A percentile compares a stretch with the other conserved stretches of the same genome.
Conservation (phyloP, 2,888 invertebrate species). For the Liodrosophila aerea region DNA sequence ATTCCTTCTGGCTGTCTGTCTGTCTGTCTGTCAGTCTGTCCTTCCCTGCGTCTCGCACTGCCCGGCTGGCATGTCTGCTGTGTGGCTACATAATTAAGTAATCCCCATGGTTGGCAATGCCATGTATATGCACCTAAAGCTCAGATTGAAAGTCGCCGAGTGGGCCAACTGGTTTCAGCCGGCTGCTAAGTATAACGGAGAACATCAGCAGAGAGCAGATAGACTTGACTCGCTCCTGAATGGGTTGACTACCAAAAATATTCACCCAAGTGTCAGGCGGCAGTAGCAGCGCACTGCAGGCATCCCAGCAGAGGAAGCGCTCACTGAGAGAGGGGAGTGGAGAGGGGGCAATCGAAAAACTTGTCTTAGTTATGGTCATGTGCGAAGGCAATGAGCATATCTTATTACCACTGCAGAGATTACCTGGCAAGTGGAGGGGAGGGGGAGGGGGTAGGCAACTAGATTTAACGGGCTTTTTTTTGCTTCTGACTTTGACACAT, state of each 20-base stretch:
- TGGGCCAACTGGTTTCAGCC: conserved; percentile 65
- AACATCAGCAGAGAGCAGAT: neutral
- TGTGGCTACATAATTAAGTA: conserved; percentile 70
- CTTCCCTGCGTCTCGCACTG: conserved; percentile 1
- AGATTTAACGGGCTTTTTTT: conserved; percentile 58
- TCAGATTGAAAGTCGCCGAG: conserved; percentile 40
- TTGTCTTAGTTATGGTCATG: conserved; percentile 50
- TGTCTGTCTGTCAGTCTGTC: neutral
- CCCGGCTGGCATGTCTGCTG: conserved; percentile 30
- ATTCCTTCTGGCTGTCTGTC: conserved; percentile 1
- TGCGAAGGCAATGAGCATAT: conserved; percentile 61
- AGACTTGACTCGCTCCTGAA: conserved; percentile 46
- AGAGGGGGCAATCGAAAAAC: conserved; percentile 1
- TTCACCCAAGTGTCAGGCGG: conserved; percentile 34
- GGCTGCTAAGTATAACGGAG: too few relatives aligned
- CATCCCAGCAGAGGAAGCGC: conserved; percentile 43
- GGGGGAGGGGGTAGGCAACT: conserved; percentile 9
- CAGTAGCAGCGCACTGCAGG: conserved; percentile 57
- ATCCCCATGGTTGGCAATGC: conserved; percentile 59
- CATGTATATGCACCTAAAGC: conserved; percentile 56
- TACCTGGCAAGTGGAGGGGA: conserved; percentile 22
- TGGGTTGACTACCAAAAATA: conserved; percentile 55
- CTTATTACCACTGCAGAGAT: conserved; percentile 71
- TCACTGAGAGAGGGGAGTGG: conserved; percentile 12
- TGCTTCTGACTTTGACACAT: conserved; percentile 71